Base-by-base conservation (phyloP, 2,797 vertebrate genomes). In the Echiichthys vipera region DNA sequence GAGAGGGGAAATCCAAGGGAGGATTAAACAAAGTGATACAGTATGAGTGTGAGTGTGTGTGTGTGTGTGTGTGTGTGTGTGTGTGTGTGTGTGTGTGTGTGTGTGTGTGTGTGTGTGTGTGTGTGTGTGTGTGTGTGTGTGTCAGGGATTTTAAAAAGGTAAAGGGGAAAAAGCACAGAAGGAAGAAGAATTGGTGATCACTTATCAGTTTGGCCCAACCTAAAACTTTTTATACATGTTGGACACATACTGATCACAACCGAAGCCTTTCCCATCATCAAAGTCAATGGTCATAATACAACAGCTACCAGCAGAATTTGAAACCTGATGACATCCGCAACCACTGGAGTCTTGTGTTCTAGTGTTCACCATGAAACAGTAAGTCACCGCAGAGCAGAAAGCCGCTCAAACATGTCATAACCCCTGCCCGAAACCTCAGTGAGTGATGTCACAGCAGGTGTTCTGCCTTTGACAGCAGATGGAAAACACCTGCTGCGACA, bases 371-470 rank as follows among this genome's bases (percentile, higher is more conserved):
- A 22, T 32, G 50, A 51, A 65, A 22, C 73, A 27, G 36, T 30
- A 49, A 58, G 70, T 49, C 50, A 12, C 24, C 36, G 15, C 29
- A 3, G 18, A 57, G 25, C 68, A 37, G 29, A 46, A 47, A 37
- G 15, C 36, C 6, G 55, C 65, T 30, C 17, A 39, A 32, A 56
- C 32, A 11, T 7, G 61, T 36, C 65, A 45, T 43, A 42, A 34
- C 13, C 7, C n/a, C 5, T 0, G 29, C 13, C 36, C 24, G 11
- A 25, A n/a, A 42, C 50, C n/a, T 25, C 4, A 47, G 39, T 8
- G 12, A 53, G 56, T 75, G 49, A 83, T 30, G 59, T 80, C 75
- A 69, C 65, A 29, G 55, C 71, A 78, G 80, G 72, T 85, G 83
- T 10, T 54, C 32, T 15, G 14, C 36, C 59, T 63, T 65, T 14